Base-by-base conservation (phyloP, 2,113 vertebrate species). In the Corythaeola cristata region DNA sequence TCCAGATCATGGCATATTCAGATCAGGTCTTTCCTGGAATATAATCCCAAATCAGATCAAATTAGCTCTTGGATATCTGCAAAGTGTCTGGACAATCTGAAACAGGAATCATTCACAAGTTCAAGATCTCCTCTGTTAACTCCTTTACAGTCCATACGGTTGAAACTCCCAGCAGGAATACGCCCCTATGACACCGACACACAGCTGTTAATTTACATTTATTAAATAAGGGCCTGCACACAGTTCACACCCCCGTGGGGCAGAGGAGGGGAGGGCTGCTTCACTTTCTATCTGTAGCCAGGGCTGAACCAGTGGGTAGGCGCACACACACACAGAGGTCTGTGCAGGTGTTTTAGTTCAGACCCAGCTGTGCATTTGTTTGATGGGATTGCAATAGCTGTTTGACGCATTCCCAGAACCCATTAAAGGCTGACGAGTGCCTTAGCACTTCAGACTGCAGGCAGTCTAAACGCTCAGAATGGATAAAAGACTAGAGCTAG, bases 391-490 rank as follows among this genome's bases (percentile, higher is more conserved):
- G 24, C 74, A 93, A 23, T 28, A 75, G 77, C 67, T 76, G 15
- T 87, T 72, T 82, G 86, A 96, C 91, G 92, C 78, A 44, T 86
- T 93, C 58, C 45, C 69, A 87, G 84, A 79, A 91, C 18, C 58
- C 86, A 95, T 92, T 92, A 95, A 92, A 85, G 60, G 53, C 84
- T 95, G 86, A 92, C 83, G 91, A 91, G 41, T 62, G 66, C 53
- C 45, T 63, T 59, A 81, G 83, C 69, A 69, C 88, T 92, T 90
- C 4, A 82, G 69, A 68, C 56, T 78, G 69, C 73, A 85, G 73
- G 83, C 45, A 1, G 30, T 68, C 88, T 68, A 49, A 92, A 73
- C 3, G 0, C 69, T 93, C 52, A 5, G 69, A 84, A 75, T 32
- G 49, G 59, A 90, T 50, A 71, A 80, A 92, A 86, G 68, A 64